A percentile compares a stretch with the other conserved stretches of the same genome.
phyloP scores from a whole-genome alignment of 2,797 vertebrate genomes.

The Carcharodon carcharias region DNA sequence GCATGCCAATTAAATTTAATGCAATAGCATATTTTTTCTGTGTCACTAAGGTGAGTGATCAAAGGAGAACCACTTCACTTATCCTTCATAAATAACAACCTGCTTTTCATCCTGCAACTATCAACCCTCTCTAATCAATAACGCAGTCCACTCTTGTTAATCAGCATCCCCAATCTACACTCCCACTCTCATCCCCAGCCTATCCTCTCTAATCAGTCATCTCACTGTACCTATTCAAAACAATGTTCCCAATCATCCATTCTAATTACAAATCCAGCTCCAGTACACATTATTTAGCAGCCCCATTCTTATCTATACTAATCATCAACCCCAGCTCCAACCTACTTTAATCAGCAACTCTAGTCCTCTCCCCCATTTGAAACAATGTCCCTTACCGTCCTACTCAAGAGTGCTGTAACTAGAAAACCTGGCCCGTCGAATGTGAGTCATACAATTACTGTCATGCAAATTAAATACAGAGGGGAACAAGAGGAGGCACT shows the following conservation, averaged over 20 bases:
- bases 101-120: neutral
- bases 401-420: neutral
- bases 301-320: neutral
- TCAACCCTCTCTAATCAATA: neutral
- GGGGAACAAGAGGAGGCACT: neutral
- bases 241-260: neutral
- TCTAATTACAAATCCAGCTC: neutral
- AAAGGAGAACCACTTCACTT: neutral
- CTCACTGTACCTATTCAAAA: neutral
- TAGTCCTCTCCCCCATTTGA: neutral
- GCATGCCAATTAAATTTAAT: neutral
- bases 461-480: neutral
- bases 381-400: neutral
- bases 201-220: neutral
- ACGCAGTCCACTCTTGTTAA: neutral
- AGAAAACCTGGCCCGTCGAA: neutral
- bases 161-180: neutral
- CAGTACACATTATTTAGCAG: neutral
- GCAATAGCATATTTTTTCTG: too few relatives aligned
- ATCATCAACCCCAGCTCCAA: neutral
- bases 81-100: neutral
- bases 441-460: neutral
- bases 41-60: neutral
- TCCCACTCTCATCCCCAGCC: neutral
- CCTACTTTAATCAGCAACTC: neutral